Base-by-base conservation (phyloP, 2,113 vertebrate species). In the Ammodytes dubius region DNA sequence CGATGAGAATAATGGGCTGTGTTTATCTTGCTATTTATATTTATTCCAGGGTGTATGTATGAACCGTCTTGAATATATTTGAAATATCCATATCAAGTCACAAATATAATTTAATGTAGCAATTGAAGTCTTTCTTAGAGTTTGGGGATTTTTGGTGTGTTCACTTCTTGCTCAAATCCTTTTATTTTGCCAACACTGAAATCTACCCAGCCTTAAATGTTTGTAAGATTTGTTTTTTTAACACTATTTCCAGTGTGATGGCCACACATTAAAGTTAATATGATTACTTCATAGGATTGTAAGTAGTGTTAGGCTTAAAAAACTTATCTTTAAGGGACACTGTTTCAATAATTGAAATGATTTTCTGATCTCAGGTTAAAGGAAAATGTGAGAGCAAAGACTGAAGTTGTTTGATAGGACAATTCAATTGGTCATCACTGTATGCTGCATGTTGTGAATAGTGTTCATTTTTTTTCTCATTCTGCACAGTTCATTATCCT, bases 281-380 rank as follows among this genome's bases (percentile, higher is more conserved):
- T 45, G 39, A 39, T 59, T 17, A 58, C 27, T 72, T 3, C 47
- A 58, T n/a, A 69, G 12, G 49, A 13, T 39, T 10, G 39, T 35
- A 27, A 46, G 27, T 14, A 37, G 27, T 12, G 15, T 74, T 8
- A 6, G 40, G 43, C 35, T 68, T 35, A 37, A 39, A 79, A 45
- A 54, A 46, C 27, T 0, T 47, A 39, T 49, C 27, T 27, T 37
- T 40, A n/a, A 6, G 15, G 15, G 19, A 2, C 7, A 52, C 19
- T 70, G 27, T 78, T 65, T 2, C 52, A 43, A 50, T 17, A 39
- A 63, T 58, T 45, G 39, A 43, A 46, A 27, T 6, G 50, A 66
- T 83, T 74, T 61, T 46, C 17, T 61, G 42, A 77, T 81, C 85
- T 89, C 86, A 88, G 85, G 89, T 89, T 27, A 69, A 73, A 78